These are phyloP conservation scores for Lagopus muta DNA, from an alignment of 2,113 vertebrate genomes.

Conservation along the genomic window DNA sequence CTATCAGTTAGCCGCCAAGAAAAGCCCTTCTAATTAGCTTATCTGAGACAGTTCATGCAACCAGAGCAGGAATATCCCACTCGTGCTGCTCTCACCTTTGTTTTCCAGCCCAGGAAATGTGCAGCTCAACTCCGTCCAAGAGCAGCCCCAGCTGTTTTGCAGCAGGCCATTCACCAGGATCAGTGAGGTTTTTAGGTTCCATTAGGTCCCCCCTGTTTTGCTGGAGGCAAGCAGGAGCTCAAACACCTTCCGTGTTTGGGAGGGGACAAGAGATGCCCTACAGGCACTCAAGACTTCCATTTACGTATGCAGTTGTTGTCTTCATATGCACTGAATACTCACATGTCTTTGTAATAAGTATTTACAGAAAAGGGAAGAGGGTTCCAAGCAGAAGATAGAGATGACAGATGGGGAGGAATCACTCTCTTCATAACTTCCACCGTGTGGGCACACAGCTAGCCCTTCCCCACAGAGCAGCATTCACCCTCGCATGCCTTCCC, in stretches of 20 bases:
- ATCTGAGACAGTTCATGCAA: slow-evolving; percentile 26
- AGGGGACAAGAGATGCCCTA: neutral
- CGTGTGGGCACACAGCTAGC: accelerated
- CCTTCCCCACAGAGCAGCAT: neutral
- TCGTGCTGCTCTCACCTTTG: neutral
- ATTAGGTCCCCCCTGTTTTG: neutral
- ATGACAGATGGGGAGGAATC: neutral
- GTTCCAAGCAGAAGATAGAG: neutral
- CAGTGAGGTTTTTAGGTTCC: neutral
- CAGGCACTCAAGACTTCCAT: neutral
- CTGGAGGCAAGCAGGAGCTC: neutral
- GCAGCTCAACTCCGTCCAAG: neutral
- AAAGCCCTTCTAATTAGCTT: slow-evolving; percentile 55
- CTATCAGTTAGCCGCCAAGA: neutral
- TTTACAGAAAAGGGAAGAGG: slow-evolving; percentile 29
- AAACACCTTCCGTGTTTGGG: neutral
- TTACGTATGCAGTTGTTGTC: neutral
- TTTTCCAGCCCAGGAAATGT: neutral
- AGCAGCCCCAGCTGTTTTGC: slow-evolving; percentile 2
- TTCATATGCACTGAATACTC: neutral
- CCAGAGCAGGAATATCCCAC: slow-evolving; percentile 11
- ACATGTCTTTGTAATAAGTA: neutral
- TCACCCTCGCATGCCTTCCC: neutral
- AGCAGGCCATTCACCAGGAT: neutral
- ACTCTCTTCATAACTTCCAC: neutral